Percentiles rank a stretch among this genome's conserved stretches.
phyloP scores from a whole-genome alignment of 2,113 vertebrate species.

The Crotophaga sulcirostris region DNA sequence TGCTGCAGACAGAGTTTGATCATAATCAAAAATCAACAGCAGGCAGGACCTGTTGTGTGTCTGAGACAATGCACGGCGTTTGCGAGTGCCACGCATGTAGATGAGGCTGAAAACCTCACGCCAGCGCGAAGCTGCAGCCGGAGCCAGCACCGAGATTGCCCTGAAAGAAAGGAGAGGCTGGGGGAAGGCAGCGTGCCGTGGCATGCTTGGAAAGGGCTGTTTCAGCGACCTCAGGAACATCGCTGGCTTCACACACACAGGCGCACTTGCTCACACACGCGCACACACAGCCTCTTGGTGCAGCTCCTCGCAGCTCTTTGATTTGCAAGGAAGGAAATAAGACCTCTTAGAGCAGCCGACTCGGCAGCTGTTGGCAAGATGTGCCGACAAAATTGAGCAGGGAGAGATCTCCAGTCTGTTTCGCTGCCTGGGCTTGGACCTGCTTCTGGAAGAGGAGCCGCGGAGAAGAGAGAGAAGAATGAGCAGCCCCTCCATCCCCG shows the following conservation, averaged over 20 bases:
- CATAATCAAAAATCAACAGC: not conserved
- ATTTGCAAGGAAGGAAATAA: conserved; percentile 46
- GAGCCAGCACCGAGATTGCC: not conserved
- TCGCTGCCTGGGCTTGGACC: not conserved
- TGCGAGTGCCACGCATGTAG: conserved; percentile 1
- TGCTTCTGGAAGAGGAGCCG: not conserved
- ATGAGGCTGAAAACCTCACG: conserved; percentile 28
- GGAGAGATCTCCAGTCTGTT: not conserved
- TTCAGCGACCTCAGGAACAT: not conserved
- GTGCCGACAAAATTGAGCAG: not conserved
- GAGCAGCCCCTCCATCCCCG: conserved; percentile 36
- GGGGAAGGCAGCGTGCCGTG: not conserved
- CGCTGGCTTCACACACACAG: not conserved
- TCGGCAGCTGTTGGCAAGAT: conserved; percentile 30
- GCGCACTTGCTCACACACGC: not conserved
- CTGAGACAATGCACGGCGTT: conserved; percentile 32
- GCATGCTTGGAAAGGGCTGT: not conserved
- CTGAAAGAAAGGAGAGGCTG: not conserved
- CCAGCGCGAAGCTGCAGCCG: not conserved
- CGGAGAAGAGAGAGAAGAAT: not conserved
- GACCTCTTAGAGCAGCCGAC: not conserved
- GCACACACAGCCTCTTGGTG: conserved; percentile 19
- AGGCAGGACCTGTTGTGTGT: conserved; percentile 65
- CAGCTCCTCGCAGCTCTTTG: conserved; percentile 40
- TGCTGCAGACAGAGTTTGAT: not conserved